Conservation (phyloP, 2,888 invertebrate species). For the Polia nebulosa region DNA sequence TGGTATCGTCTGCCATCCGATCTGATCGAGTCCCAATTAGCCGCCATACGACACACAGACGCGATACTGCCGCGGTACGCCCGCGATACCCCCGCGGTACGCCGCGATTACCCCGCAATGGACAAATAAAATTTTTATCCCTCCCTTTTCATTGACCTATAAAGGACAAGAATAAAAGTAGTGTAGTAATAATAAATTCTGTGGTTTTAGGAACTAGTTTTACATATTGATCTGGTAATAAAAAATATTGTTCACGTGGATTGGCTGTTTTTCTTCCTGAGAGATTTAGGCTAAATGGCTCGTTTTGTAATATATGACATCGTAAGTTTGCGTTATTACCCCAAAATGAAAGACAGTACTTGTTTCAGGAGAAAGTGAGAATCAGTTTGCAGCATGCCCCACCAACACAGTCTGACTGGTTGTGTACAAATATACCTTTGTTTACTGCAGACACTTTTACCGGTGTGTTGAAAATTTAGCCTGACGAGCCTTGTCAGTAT, state of each 20-base stretch:
- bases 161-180: conserved; percentile 62
- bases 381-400: background rate
- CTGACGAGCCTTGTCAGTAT: background rate
- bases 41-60: conserved; percentile 54
- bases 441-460: background rate
- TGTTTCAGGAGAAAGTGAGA: too few relatives aligned
- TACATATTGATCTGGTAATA: conserved; percentile 61
- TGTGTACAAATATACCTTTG: background rate
- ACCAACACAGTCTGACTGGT: too few relatives aligned
- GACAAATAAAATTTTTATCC: conserved; percentile 62
- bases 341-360: background rate
- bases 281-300: background rate
- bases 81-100: conserved; percentile 39
- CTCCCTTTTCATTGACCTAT: conserved; percentile 66
- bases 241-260: conserved; percentile 48
- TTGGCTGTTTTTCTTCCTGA: conserved; percentile 19
- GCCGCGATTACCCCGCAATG: conserved; percentile 55
- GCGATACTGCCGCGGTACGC: conserved; percentile 17
- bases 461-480: background rate
- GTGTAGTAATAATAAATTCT: conserved; percentile 62
- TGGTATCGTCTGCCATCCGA: conserved; percentile 65
- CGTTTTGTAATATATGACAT: background rate
- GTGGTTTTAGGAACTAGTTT: conserved; percentile 64
- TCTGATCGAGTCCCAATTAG: conserved; percentile 81
- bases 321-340: background rate